Conservation (phyloP, 1,140 invertebrate genomes). For the Caenorhabditis remanei region DNA sequence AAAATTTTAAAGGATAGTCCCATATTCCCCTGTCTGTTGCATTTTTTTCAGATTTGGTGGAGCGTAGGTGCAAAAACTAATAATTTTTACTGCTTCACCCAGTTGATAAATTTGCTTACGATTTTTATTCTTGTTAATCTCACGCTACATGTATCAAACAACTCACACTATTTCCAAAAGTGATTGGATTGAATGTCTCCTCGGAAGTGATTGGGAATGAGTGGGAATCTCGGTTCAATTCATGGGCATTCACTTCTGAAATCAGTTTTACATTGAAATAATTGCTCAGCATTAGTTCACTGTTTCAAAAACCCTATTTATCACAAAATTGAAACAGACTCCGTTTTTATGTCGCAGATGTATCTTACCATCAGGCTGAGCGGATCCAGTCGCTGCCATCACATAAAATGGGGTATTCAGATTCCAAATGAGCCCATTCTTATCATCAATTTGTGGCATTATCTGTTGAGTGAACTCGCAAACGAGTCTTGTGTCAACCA, state of each 20-base stretch:
- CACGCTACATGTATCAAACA: background rate
- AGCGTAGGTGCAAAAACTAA: too few relatives aligned
- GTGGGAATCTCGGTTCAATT: conserved; percentile 52
- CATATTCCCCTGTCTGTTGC: too few relatives aligned
- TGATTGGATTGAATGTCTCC: conserved; percentile 49
- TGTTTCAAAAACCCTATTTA: too few relatives aligned
- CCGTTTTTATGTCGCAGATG: too few relatives aligned
- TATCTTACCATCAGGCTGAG: conserved; percentile 59
- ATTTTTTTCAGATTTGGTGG: too few relatives aligned
- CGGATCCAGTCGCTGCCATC: conserved; percentile 57
- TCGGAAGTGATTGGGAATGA: conserved; percentile 55
- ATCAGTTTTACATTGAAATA: too few relatives aligned
- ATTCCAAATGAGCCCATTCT: conserved; percentile 50
- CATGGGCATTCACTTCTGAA: conserved; percentile 57
- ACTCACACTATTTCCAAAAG: conserved; percentile 38
- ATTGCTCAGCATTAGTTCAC: too few relatives aligned
- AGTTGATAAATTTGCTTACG: too few relatives aligned
- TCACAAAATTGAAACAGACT: too few relatives aligned
- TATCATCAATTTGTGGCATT: conserved; percentile 55
- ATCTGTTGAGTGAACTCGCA: conserved; percentile 58
- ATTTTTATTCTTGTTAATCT: too few relatives aligned
- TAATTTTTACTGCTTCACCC: too few relatives aligned
- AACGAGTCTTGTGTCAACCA: conserved; percentile 40
- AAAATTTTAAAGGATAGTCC: too few relatives aligned
- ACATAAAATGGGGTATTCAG: conserved; percentile 25